These are phyloP conservation scores for Agonopterix alstromeriana DNA, from an alignment of 2,888 invertebrate species.

Conservation along the genomic window DNA sequence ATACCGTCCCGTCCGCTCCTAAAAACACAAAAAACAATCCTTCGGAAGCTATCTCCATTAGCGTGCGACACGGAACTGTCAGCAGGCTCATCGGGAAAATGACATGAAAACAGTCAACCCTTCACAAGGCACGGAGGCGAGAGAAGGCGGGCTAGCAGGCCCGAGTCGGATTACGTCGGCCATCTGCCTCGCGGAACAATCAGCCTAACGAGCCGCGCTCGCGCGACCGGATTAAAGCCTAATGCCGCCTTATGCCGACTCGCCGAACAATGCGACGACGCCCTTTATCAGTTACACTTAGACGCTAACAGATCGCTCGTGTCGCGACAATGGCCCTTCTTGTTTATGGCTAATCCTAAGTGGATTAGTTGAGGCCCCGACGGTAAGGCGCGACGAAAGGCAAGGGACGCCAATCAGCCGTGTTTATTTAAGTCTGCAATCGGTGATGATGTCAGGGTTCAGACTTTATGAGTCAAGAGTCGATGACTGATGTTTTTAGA, in stretches of 20 bases:
- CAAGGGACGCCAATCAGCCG: background rate
- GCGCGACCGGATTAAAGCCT: slow-evolving; percentile 70
- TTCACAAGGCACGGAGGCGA: background rate
- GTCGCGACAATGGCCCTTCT: slow-evolving; percentile 62
- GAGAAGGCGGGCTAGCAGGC: slow-evolving; percentile 20
- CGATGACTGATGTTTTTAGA: background rate
- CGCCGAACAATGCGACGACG: slow-evolving; percentile 61
- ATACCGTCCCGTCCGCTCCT: too few relatives aligned
- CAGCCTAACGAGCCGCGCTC: slow-evolving; percentile 69
- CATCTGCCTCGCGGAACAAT: slow-evolving; percentile 72
- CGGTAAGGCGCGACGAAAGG: background rate
- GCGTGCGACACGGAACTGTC: slow-evolving; percentile 11
- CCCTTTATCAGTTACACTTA: slow-evolving; percentile 61
- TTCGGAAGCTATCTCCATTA: background rate
- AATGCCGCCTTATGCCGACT: slow-evolving; percentile 36
- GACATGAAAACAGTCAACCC: background rate
- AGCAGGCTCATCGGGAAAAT: background rate
- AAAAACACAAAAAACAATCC: background rate
- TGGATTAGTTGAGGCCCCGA: slow-evolving; percentile 43
- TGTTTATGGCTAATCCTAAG: slow-evolving; percentile 71
- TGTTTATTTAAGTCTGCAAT: background rate
- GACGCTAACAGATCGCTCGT: slow-evolving; percentile 68
- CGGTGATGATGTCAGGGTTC: background rate
- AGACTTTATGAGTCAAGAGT: background rate
- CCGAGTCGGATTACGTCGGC: slow-evolving; percentile 68